A percentile compares a stretch with the other conserved stretches of the same genome.
Evolutionary conservation across 1,140 invertebrate genomes (phyloP).

Genomic region (Ceratitis capitata): DNA sequence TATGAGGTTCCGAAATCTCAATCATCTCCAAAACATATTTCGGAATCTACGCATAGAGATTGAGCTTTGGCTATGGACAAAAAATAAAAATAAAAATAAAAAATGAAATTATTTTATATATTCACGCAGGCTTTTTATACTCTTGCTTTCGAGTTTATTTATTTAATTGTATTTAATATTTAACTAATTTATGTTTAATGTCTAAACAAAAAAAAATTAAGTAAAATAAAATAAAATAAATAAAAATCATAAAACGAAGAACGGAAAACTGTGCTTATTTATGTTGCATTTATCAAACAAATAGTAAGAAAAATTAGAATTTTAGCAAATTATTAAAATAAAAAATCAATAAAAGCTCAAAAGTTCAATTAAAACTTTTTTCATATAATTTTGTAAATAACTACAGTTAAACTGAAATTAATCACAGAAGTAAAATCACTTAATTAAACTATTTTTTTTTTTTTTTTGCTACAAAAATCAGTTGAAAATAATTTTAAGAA

Average conservation of each 20-base stretch:
- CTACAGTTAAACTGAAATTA: neutral
- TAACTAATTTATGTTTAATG: constrained; percentile 15
- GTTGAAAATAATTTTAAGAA: neutral
- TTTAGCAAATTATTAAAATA: constrained; percentile 41
- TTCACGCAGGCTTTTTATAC: neutral
- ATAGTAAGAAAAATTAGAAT: constrained; percentile 34
- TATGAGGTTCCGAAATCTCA: constrained; percentile 43
- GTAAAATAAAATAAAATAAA: no score
- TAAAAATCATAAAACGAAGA: constrained; percentile 1
- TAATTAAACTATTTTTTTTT: neutral
- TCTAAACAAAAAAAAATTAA: no score
- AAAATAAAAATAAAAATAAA: no score
- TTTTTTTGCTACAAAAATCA: neutral
- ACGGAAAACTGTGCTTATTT: constrained; percentile 51
- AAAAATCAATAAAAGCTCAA: constrained; percentile 16
- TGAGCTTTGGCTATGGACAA: constrained; percentile 13
- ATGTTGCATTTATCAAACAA: constrained; percentile 43
- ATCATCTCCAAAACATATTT: constrained; percentile 46
- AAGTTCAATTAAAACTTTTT: no score
- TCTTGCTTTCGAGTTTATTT: neutral
- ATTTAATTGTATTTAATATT: constrained; percentile 37
- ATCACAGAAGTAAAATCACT: neutral
- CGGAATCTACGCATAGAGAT: constrained; percentile 46
- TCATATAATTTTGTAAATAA: neutral
- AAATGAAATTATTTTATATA: constrained; percentile 33